Evolutionary conservation across 2,888 invertebrate genomes (phyloP).

Genomic region (Boloria selene): DNA sequence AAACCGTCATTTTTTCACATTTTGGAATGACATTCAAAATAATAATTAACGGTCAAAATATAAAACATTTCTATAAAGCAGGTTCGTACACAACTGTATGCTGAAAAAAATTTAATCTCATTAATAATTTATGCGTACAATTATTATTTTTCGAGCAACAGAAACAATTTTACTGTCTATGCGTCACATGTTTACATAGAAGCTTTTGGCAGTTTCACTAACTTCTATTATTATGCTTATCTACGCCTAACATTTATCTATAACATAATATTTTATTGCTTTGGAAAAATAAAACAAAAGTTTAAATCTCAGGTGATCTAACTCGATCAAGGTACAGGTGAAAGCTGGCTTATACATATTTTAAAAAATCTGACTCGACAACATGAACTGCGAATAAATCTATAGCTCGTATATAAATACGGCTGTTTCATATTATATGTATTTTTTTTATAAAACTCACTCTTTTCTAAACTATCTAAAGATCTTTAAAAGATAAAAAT

Average conservation of each 20-base stretch:
- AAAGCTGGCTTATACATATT: constrained; percentile 72
- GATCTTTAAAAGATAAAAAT: constrained; percentile 79
- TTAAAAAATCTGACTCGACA: constrained; percentile 65
- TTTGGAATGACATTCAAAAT: constrained; percentile 23
- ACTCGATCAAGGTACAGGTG: constrained; percentile 67
- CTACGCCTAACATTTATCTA: constrained; percentile 63
- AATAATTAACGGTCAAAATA: constrained; percentile 1
- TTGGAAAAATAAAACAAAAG: constrained; percentile 76
- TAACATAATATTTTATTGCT: constrained; percentile 66
- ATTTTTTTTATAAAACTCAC: constrained; percentile 70
- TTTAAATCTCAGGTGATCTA: constrained; percentile 54
- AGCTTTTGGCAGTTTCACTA: constrained; percentile 70
- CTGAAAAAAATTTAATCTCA: constrained; percentile 72
- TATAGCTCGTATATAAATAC: constrained; percentile 60
- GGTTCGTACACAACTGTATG: constrained; percentile 58
- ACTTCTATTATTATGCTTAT: constrained; percentile 68
- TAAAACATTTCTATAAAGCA: constrained; percentile 26
- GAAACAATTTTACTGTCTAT: constrained; percentile 66
- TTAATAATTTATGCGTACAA: constrained; percentile 43
- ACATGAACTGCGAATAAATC: constrained; percentile 46
- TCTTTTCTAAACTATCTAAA: constrained; percentile 75
- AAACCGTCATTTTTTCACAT: not conserved
- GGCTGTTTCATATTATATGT: constrained; percentile 55
- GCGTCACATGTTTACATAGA: constrained; percentile 51
- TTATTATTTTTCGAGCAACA: constrained; percentile 25